Conservation (phyloP, 2,113 vertebrate genomes). For the Chaenogobius annularis region DNA sequence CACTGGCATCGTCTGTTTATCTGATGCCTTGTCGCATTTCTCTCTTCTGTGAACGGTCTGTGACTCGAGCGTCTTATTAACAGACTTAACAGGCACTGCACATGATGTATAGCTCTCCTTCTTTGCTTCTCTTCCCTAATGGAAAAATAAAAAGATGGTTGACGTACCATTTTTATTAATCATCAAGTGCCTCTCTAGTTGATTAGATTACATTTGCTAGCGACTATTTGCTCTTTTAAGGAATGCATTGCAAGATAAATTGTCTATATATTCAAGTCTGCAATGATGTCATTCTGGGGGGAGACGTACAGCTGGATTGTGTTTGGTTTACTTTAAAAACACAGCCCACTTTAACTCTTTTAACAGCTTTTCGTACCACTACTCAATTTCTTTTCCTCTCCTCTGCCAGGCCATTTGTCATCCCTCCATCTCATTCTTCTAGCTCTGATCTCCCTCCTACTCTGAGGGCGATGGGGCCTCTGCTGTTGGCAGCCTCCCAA, state of each 20-base stretch:
- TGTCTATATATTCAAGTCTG: not conserved
- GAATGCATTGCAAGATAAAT: not conserved
- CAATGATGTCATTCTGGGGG: not conserved
- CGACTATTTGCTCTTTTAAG: not conserved
- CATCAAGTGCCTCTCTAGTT: not conserved
- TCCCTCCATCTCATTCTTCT: slow-evolving; percentile 23
- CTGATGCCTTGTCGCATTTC: not conserved
- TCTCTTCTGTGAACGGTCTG: not conserved
- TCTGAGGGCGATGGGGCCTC: slow-evolving; percentile 60
- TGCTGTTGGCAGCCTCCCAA: slow-evolving; percentile 60
- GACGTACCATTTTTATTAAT: not conserved
- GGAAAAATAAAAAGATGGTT: not conserved
- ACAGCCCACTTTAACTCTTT: slow-evolving; percentile 2
- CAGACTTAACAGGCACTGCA: too few species aligned
- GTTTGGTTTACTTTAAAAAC: slow-evolving; percentile 30
- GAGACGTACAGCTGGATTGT: slow-evolving; percentile 35
- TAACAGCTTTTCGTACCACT: not conserved
- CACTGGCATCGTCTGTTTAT: not conserved
- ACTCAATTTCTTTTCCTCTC: slow-evolving; percentile 10
- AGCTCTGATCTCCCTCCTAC: slow-evolving; percentile 32
- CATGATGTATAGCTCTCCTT: not conserved
- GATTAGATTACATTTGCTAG: slow-evolving; percentile 19
- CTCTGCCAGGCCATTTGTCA: slow-evolving; percentile 21
- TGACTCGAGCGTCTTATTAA: not conserved
- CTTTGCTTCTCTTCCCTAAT: not conserved